Evolutionary conservation across 2,888 invertebrate species (phyloP).

Genomic region (Nomada ruficornis): DNA sequence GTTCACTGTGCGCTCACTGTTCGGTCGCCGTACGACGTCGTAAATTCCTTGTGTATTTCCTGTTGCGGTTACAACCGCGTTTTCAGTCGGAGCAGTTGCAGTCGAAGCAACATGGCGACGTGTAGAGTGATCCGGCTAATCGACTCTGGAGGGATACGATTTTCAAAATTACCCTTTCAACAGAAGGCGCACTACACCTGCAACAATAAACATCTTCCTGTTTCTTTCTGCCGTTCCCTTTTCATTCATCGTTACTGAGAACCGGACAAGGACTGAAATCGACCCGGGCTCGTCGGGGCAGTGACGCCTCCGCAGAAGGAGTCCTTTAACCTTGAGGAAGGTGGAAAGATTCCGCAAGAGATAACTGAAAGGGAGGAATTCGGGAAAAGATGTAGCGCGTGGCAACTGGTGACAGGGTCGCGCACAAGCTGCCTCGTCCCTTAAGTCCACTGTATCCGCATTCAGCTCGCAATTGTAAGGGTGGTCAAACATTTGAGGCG

Average conservation of each 20-base stretch:
- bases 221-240: background rate
- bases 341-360: background rate
- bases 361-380: background rate
- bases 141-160: slow-evolving; percentile 61
- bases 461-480: slow-evolving; percentile 41
- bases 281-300: no score
- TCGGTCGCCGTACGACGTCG: slow-evolving; percentile 65
- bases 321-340: background rate
- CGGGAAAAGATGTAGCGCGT: slow-evolving; percentile 32
- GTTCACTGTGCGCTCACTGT: slow-evolving; percentile 60
- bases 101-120: slow-evolving; percentile 65
- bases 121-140: slow-evolving; percentile 66
- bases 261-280: no score
- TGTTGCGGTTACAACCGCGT: slow-evolving; percentile 68
- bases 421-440: slow-evolving; percentile 22
- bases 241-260: background rate
- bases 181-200: slow-evolving; percentile 57
- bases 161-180: slow-evolving; percentile 64
- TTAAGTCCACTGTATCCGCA: background rate
- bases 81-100: slow-evolving; percentile 61
- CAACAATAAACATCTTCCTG: slow-evolving; percentile 34
- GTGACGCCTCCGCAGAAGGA: no score
- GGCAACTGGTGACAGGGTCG: slow-evolving; percentile 43
- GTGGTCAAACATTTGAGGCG: slow-evolving; percentile 58
- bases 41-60: slow-evolving; percentile 71